Base-by-base conservation (phyloP, 2,888 invertebrate genomes). In the Globia sparganii region DNA sequence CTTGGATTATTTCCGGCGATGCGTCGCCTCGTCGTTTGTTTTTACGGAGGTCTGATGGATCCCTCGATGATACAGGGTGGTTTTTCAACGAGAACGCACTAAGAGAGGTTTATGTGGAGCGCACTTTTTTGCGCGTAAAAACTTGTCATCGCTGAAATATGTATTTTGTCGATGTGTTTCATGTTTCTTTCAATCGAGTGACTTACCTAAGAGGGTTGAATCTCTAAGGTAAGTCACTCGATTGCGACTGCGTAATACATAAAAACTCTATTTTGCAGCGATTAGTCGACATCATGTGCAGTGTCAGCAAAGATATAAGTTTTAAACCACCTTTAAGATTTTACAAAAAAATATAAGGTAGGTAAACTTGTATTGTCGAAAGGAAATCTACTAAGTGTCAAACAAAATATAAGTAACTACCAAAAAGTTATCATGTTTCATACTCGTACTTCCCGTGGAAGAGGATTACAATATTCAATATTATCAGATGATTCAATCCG, bases 11-110 rank as follows among this genome's bases (percentile, higher is more conserved):
- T 62, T 75, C 71, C n/a, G 56, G 67, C 15, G 85, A 87, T 85
- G 84, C 72, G 85, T 85, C 85, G 83, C 77, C 83, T 88, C 86
- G 77, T 88, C 90, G 87, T 90, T 92, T 91, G 90, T 91, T 91
- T 91, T 90, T 88, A 89, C 72, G 75, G 71, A 73, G 61, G 56
- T 78, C 81, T 89, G 89, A 91, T 90, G 87, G 87, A 90, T 90
- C 88, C 88, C 79, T 86, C 87, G 86, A 88, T 89, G 90, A 90
- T 89, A 91, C 87, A 88, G 88, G 87, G 83, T 78, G 78, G 86
- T 89, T 89, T 88, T 87, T 85, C 34, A 67, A 34, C 68, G 2
- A 34, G n/a, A 49, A 18, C 49, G 25, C 25, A 77, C 65, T 31
- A 70, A 77, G 73, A 74, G 61, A 73, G 80, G 78, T 77, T 46